A percentile compares a stretch with the other conserved stretches of the same genome.
Conservation (phyloP, 2,888 invertebrate genomes). For the Abrostola triplasia region DNA sequence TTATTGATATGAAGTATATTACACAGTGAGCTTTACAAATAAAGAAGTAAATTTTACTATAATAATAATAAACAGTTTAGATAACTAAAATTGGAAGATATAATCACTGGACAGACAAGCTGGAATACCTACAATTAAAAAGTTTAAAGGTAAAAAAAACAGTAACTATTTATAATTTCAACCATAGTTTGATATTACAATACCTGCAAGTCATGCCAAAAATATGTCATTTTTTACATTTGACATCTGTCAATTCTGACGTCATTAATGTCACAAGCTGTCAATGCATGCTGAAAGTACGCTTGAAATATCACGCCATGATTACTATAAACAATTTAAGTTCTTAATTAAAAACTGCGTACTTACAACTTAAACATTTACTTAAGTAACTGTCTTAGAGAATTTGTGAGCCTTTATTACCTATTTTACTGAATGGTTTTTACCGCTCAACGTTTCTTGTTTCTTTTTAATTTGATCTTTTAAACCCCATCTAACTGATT, state of each 20-base stretch:
- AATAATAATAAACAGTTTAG: conserved; percentile 5
- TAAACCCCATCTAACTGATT: neutral
- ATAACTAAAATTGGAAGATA: neutral
- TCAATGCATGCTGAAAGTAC: no score
- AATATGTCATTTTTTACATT: no score
- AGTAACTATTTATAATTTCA: no score
- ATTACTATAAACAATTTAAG: conserved; percentile 12
- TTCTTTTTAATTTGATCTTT: neutral
- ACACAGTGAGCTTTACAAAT: conserved; percentile 44
- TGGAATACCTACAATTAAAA: no score
- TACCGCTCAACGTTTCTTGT: conserved; percentile 10
- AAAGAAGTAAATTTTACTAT: neutral
- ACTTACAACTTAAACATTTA: conserved; percentile 49
- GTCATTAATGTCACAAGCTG: no score
- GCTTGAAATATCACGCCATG: neutral
- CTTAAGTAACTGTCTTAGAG: conserved; percentile 40
- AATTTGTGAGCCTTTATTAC: conserved; percentile 45
- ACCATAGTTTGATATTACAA: no score
- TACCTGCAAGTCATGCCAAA: no score
- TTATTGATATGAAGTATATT: conserved; percentile 53
- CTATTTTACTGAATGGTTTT: conserved; percentile 41
- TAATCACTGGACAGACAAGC: neutral
- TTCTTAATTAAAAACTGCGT: conserved; percentile 38
- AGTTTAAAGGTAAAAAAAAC: no score
- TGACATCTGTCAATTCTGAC: no score